Evolutionary conservation across 2,113 vertebrate species (phyloP).

Genomic region (Alethe diademata): DNA sequence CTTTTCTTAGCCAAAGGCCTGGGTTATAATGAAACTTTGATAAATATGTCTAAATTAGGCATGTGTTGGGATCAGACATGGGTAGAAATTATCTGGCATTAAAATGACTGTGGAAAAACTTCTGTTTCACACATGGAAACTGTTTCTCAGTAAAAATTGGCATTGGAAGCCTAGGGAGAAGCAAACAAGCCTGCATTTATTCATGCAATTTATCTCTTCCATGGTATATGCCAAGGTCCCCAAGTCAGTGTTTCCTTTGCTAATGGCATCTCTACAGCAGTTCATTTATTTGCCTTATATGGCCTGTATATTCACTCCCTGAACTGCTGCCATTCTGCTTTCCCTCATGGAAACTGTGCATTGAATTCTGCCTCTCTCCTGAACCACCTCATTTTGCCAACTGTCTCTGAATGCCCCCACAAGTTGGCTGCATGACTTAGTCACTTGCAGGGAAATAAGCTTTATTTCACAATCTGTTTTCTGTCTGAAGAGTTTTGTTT

Average conservation of each 20-base stretch:
- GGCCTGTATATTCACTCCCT: constrained; percentile 26
- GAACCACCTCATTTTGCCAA: constrained; percentile 19
- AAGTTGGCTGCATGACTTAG: not conserved
- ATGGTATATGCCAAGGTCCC: constrained; percentile 32
- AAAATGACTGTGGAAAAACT: constrained; percentile 16
- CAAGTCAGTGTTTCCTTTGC: constrained; percentile 38
- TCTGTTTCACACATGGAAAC: constrained; percentile 18
- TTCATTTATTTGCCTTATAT: constrained; percentile 52
- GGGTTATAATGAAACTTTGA: not conserved
- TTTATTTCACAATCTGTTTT: constrained; percentile 1
- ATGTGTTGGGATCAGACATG: not conserved
- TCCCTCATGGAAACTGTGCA: not conserved
- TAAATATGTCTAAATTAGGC: constrained; percentile 13
- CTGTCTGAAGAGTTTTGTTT: constrained; percentile 7
- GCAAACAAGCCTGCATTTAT: constrained; percentile 30
- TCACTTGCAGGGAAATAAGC: not conserved
- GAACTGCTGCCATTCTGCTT: constrained; percentile 35
- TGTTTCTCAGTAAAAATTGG: constrained; percentile 13
- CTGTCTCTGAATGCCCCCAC: not conserved
- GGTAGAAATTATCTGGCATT: constrained; percentile 15
- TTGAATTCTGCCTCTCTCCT: constrained; percentile 5
- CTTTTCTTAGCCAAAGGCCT: not conserved
- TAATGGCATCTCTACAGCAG: constrained; percentile 40
- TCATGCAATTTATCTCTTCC: constrained; percentile 32
- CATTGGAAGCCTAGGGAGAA: not conserved